Base-by-base conservation (phyloP, 2,888 invertebrate species). In the Cryptocephalus primarius region DNA sequence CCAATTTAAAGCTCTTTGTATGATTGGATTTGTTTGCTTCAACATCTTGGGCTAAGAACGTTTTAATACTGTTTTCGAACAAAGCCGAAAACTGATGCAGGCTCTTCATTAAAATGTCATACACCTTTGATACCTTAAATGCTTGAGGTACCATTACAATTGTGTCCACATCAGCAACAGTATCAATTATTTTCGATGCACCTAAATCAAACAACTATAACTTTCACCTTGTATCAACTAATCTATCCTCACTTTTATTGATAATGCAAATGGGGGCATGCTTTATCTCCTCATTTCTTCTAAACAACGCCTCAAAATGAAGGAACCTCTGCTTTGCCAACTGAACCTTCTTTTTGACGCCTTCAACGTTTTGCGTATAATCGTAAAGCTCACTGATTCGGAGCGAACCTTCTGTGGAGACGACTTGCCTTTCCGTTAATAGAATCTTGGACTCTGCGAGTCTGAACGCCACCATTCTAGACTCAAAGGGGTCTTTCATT, bases 21-120 rank as follows among this genome's bases (percentile, higher is more conserved):
- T 22, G 22, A 22, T 22, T 22, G 22, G 22, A 6, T 6, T 22
- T 22, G 6, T 22, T 6, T 22, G 36, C 14, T 10, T 12, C 79
- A 14, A 33, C 40, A 33, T 41, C 45, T 13, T 33, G 22, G 32
- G 6, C n/a, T 8, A 34, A 12, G 10, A 14, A 34, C 36, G 14
- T 9, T 12, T 9, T 11, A 2, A 36, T 49, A 9, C 40, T 48
- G 40, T 12, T 32, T 43, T 86, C 83, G 52, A 82, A 72, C 43
- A 83, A 69, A 52, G 78, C 74, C 41, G 88, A 71, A 46, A 84
- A 80, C 36, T 84, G 75, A 58, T 84, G 83, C 32, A 85, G 77
- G 48, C 85, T 82, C 63, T 87, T 86, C 6, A 87, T 81, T 6
- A 88, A 69, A 53, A 85, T 80, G 51, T 80, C 81, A 65, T 88